Conservation (phyloP, 2,797 vertebrate genomes). For the Labroides dimidiatus region DNA sequence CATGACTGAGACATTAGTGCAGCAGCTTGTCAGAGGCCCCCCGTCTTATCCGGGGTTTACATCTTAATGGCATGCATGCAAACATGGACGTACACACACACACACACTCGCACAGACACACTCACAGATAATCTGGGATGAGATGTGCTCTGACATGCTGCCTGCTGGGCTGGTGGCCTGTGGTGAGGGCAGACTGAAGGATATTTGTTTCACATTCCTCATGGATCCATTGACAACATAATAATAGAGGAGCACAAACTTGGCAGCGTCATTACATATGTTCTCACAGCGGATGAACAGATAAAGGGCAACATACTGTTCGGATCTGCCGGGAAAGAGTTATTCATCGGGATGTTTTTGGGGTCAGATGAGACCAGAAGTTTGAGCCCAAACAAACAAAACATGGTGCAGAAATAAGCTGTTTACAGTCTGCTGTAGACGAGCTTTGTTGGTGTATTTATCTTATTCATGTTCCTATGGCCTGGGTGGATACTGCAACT, state of each 20-base stretch:
- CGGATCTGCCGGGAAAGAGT: background rate
- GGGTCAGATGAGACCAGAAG: background rate
- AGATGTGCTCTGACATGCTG: constrained; percentile 74
- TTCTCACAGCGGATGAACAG: constrained; percentile 20
- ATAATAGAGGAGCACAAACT: constrained; percentile 56
- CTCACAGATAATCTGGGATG: constrained; percentile 48
- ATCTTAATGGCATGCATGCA: constrained; percentile 50
- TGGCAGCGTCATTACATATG: constrained; percentile 49
- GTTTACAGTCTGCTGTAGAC: background rate
- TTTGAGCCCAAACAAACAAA: background rate
- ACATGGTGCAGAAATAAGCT: background rate
- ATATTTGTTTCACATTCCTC: constrained; percentile 75
- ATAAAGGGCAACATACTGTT: background rate
- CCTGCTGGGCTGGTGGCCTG: constrained; percentile 58
- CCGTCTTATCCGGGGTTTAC: constrained; percentile 54
- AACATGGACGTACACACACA: constrained; percentile 23
- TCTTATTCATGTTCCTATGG: background rate
- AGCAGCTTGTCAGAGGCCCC: constrained; percentile 36
- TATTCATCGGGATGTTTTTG: background rate
- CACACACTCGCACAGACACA: constrained; percentile 23
- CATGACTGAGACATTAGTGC: constrained; percentile 47
- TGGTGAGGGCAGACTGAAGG: constrained; percentile 45
- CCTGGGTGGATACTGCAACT: background rate
- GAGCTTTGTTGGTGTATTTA: background rate
- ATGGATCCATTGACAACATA: constrained; percentile 70